Percentiles rank a stretch among this genome's conserved stretches.
phyloP scores from a whole-genome alignment of 1,140 invertebrate species.

The Frieseomelitta varia region DNA sequence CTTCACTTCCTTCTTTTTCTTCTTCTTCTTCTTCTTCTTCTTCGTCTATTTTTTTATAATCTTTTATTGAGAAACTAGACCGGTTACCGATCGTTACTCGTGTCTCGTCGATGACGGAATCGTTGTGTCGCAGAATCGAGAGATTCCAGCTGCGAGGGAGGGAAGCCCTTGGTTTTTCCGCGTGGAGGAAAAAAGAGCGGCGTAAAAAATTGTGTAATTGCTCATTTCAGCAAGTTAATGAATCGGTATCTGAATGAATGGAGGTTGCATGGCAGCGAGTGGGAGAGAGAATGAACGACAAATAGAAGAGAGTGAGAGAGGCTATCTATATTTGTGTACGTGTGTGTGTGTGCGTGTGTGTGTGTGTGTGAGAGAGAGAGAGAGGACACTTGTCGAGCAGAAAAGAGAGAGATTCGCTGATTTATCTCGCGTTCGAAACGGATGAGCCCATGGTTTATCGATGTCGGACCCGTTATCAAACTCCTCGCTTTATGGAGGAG shows the following conservation, averaged over 20 bases:
- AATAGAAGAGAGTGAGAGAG: neutral
- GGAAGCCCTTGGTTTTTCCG: too few species aligned
- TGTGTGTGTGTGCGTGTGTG: too few species aligned
- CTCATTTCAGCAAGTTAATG: slow-evolving; percentile 57
- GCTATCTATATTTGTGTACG: too few species aligned
- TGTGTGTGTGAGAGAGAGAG: neutral
- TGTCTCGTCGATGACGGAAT: neutral
- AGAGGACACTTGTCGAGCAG: slow-evolving; percentile 46
- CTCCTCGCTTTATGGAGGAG: slow-evolving; percentile 6
- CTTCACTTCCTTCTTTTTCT: neutral
- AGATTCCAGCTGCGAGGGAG: slow-evolving; percentile 7
- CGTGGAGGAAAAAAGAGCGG: neutral
- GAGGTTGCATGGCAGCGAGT: slow-evolving; percentile 58
- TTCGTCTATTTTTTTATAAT: neutral
- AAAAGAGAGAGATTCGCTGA: slow-evolving; percentile 45
- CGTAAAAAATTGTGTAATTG: slow-evolving; percentile 53
- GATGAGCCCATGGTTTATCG: slow-evolving; percentile 52
- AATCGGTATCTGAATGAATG: slow-evolving; percentile 72
- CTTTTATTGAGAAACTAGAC: neutral
- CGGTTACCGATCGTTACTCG: neutral
- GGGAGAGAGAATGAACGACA: neutral
- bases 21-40: neutral
- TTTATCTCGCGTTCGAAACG: slow-evolving; percentile 55
- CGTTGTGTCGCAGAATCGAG: neutral
- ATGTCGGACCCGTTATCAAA: slow-evolving; percentile 45